Evolutionary conservation across 2,797 vertebrate species (phyloP), one percentile per base, ranked within the genome.

Genomic region (Enteromius unitaeniatus): DNA sequence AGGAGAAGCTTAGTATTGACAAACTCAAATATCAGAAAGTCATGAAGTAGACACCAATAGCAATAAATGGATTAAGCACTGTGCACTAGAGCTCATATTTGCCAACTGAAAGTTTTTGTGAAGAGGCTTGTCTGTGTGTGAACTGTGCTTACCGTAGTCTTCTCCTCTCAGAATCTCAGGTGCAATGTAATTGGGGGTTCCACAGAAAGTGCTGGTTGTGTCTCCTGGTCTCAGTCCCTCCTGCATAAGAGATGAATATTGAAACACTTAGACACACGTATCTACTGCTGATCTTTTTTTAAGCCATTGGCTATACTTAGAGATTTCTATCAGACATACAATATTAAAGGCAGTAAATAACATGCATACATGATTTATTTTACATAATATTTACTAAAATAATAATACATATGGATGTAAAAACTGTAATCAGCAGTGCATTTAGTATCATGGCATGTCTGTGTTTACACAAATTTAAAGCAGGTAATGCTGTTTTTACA

Each of bases 181-280:
- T 86, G 98, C 98, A 45, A 99, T 99, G 89, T 99, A 99, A 93
- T 99, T 99, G 83, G 98, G 98, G 91, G 98, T 99, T 42, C 98
- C 98, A 82, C 98, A 99, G 93, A 99, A 99, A 0, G 98, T 99
- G 94, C 98, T 99, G 21, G 98, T 99, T 42, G 97, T 99, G 91
- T 99, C 98, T 81, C 98, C 98, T 17, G 98, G 98, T 88, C 98
- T 96, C 90, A 99, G 92, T 31, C 98, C 98, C 94, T 99, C 98
- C 98, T 99, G 83, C 23, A 82, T 47, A 40, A 79, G 1, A 82
- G 62, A 49, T 70, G n/a, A 64, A 83, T 15, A 64, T 70, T 51
- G 42, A 64, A 74, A 58, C 40, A 80, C 23, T 28, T 4, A 65
- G 67, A 31, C 11, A 81, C 37, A 67, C 31, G 70, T 34, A 53